A percentile compares a stretch with the other conserved stretches of the same genome.
Conservation (phyloP, 2,888 invertebrate species). For the Polydrusus pterygomalis region DNA sequence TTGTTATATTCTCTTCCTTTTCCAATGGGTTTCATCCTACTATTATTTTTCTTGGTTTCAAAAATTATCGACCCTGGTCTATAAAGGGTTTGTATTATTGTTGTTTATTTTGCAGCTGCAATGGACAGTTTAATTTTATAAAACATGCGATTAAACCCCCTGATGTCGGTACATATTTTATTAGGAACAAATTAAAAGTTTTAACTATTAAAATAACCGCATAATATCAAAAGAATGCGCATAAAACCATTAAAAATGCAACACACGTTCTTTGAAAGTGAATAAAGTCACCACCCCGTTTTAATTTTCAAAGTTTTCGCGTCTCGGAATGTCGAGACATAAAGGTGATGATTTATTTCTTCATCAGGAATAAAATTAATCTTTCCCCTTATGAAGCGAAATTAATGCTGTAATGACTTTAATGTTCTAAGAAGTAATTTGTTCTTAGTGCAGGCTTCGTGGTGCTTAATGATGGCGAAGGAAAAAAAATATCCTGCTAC, state of each 20-base stretch:
- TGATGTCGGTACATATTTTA: too few species aligned
- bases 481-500: too few species aligned
- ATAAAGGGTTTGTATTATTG: too few species aligned
- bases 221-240: slow-evolving; percentile 7
- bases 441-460: not conserved
- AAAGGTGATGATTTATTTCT: slow-evolving; percentile 69
- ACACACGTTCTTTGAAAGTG: slow-evolving; percentile 37
- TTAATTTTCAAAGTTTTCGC: slow-evolving; percentile 50
- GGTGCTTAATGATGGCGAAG: not conserved
- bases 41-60: too few species aligned
- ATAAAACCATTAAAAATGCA: slow-evolving; percentile 39
- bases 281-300: slow-evolving; percentile 52
- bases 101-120: too few species aligned
- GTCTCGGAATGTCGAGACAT: slow-evolving; percentile 63
- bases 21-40: too few species aligned
- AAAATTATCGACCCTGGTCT: too few species aligned
- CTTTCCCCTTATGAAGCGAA: slow-evolving; percentile 43
- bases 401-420: slow-evolving; percentile 54
- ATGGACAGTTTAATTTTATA: too few species aligned
- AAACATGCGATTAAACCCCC: too few species aligned
- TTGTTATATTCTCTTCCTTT: too few species aligned
- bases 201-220: not conserved
- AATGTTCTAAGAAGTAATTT: slow-evolving; percentile 15
- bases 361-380: slow-evolving; percentile 64
- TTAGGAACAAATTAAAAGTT: too few species aligned